Percentiles rank a stretch among this genome's conserved stretches.
Evolutionary conservation across 2,797 vertebrate genomes (phyloP).

Genomic region (Halcyon leucocephala): DNA sequence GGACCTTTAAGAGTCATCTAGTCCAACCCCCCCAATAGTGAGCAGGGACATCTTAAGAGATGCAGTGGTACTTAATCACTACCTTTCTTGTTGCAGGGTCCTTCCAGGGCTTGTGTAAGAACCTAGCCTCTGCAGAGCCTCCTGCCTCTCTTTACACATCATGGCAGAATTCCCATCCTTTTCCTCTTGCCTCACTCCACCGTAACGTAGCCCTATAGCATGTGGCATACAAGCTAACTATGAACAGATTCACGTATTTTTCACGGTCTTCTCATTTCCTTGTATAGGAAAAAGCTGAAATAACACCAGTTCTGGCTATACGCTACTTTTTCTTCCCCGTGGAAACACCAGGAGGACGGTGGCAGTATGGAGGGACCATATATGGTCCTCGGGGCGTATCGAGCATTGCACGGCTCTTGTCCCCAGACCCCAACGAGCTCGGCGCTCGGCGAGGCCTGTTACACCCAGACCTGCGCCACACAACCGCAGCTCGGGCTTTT

Average conservation of each 20-base stretch:
- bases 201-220: fast-evolving
- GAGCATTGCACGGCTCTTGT: not conserved
- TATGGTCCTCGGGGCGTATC: not conserved
- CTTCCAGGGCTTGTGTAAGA: not conserved
- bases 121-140: not conserved
- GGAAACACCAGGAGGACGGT: not conserved
- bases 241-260: not conserved
- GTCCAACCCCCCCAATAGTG: not conserved
- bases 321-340: not conserved
- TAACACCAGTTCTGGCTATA: not conserved
- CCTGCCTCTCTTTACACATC: not conserved
- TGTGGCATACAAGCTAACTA: not conserved
- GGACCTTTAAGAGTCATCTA: not conserved
- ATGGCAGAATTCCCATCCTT: not conserved
- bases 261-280: not conserved
- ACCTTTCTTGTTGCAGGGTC: not conserved
- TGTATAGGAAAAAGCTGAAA: not conserved
- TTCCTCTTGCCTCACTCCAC: not conserved
- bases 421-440: fast-evolving
- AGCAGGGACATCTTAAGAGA: not conserved
- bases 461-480: not conserved
- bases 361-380: not conserved
- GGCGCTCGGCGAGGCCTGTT: not conserved
- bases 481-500: not conserved
- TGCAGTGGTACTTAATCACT: not conserved